These are phyloP conservation scores for Saccopteryx bilineata DNA, from an alignment of 2,113 vertebrate genomes.

Conservation along the genomic window DNA sequence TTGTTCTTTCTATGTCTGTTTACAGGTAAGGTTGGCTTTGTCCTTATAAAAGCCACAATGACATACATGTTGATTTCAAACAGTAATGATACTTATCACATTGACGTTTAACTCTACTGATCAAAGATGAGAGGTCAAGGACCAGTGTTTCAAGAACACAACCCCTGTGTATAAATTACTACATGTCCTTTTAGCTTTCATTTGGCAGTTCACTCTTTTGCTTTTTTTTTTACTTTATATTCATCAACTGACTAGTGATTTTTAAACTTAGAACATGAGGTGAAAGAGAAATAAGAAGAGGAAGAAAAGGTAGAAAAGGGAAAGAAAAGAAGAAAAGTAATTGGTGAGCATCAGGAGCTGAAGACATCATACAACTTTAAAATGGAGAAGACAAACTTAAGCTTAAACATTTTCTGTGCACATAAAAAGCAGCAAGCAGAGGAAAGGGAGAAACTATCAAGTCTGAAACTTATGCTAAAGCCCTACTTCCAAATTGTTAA, in stretches of 20 bases:
- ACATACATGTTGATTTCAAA: neutral
- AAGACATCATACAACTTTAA: neutral
- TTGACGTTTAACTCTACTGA: neutral
- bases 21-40: neutral
- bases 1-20: constrained; percentile 52
- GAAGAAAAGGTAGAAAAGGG: neutral
- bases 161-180: neutral
- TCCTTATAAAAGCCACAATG: neutral
- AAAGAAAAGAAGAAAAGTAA: neutral
- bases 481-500: neutral
- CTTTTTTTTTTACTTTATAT: constrained; percentile 1
- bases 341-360: neutral
- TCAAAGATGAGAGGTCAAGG: neutral
- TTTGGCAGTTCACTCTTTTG: neutral
- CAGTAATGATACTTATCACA: neutral
- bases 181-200: neutral
- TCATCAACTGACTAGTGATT: neutral
- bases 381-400: neutral
- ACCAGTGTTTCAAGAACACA: neutral
- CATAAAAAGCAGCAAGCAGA: neutral
- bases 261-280: constrained; percentile 1
- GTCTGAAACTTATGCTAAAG: neutral
- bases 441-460: neutral
- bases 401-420: neutral
- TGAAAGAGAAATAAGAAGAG: neutral